Conservation (phyloP, 2,888 invertebrate species). For the Norana najaformis region DNA sequence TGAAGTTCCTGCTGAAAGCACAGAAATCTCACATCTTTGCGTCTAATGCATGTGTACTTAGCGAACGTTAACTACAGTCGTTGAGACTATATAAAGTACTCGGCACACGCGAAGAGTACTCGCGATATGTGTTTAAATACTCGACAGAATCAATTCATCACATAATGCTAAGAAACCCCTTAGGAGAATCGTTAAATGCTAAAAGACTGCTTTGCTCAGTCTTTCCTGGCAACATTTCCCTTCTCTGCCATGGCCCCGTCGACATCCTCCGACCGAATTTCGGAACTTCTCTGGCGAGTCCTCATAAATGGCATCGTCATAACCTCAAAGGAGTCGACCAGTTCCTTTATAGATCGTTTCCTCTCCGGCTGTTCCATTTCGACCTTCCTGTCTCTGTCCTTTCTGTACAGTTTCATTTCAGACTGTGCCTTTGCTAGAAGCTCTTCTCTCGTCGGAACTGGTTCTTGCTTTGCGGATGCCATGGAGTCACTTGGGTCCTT, state of each 20-base stretch:
- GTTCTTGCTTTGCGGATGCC: neutral
- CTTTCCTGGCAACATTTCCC: neutral
- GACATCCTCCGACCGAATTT: neutral
- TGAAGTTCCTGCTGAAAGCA: neutral
- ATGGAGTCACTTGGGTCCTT: neutral
- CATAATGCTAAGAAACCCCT: neutral
- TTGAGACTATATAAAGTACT: neutral
- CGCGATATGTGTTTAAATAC: slow-evolving; percentile 9
- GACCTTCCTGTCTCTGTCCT: slow-evolving; percentile 2
- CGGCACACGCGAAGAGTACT: neutral
- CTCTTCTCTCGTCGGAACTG: slow-evolving; percentile 17
- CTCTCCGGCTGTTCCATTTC: slow-evolving; percentile 23
- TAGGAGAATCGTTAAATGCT: neutral
- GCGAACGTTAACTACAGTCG: neutral
- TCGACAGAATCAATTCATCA: neutral
- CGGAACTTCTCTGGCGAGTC: slow-evolving; percentile 7
- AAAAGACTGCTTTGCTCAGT: neutral
- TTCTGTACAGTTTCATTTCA: slow-evolving; percentile 29
- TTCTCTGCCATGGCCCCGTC: neutral
- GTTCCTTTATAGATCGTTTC: slow-evolving; percentile 40
- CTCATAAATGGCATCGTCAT: slow-evolving; percentile 38
- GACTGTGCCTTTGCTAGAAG: slow-evolving; percentile 8
- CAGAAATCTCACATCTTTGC: neutral
- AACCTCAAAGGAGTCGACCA: slow-evolving; percentile 41
- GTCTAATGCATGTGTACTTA: too few relatives aligned